phyloP scores from a whole-genome alignment of 1,140 invertebrate genomes.

The Cydia splendana region DNA sequence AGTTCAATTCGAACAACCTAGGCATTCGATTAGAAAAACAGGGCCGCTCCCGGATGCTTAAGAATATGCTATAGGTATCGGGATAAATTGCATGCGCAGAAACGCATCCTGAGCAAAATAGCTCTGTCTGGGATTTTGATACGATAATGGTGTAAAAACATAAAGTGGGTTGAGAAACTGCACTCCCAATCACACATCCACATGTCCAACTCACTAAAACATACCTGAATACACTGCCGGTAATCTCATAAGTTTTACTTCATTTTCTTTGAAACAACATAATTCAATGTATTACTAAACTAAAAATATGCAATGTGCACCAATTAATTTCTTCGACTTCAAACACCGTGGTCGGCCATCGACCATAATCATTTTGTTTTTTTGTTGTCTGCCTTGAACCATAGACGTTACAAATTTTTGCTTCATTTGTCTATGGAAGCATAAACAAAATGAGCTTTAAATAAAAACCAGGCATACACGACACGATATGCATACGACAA shows the following conservation, averaged over 20 bases:
- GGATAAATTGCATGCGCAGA: slow-evolving; percentile 61
- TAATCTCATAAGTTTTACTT: slow-evolving; percentile 51
- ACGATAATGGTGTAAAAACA: slow-evolving; percentile 64
- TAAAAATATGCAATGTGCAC: slow-evolving; percentile 54
- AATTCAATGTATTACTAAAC: slow-evolving; percentile 45
- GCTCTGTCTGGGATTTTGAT: slow-evolving; percentile 61
- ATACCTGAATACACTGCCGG: slow-evolving; percentile 53
- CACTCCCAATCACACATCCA: slow-evolving; percentile 59
- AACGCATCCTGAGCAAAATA: slow-evolving; percentile 57
- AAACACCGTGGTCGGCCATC: slow-evolving; percentile 68
- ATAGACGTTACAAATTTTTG: not conserved
- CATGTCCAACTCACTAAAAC: slow-evolving; percentile 42
- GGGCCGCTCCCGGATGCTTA: slow-evolving; percentile 33
- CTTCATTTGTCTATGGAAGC: not conserved
- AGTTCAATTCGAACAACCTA: slow-evolving; percentile 56
- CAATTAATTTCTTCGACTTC: slow-evolving; percentile 58
- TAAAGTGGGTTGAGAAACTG: slow-evolving; percentile 67
- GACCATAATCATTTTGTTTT: slow-evolving; percentile 42
- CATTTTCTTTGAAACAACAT: slow-evolving; percentile 54
- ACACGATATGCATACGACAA: no score
- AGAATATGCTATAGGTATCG: slow-evolving; percentile 54
- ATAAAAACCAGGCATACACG: no score
- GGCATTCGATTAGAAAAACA: slow-evolving; percentile 45
- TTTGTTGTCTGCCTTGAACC: slow-evolving; percentile 1
- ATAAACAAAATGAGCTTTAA: not conserved